phyloP scores from a whole-genome alignment of 1,140 invertebrate genomes.

The Melipona quadrifasciata region DNA sequence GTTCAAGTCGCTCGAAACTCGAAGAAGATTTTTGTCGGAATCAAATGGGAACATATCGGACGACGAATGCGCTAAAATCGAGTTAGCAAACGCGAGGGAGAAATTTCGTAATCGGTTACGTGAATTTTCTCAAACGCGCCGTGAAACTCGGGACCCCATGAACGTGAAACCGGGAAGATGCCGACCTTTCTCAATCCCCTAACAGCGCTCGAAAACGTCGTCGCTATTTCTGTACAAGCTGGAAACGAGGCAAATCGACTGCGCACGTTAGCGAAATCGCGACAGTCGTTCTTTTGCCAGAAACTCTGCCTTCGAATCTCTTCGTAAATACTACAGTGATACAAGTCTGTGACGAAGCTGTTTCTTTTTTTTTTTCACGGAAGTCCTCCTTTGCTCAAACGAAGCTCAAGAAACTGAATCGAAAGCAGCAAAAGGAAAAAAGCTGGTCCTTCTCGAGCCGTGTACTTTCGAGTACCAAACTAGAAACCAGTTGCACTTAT shows the following conservation, averaged over 20 bases:
- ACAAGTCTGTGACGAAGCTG: not conserved
- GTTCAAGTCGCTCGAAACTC: too few species aligned
- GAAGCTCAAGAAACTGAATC: not conserved
- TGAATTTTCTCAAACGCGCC: not conserved
- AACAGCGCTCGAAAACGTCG: conserved; percentile 26
- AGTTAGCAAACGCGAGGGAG: not conserved
- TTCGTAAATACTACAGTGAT: not conserved
- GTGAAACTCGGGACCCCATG: not conserved
- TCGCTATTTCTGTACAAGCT: conserved; percentile 39
- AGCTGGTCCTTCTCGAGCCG: not conserved
- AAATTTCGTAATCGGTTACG: not conserved
- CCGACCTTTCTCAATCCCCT: conserved; percentile 56
- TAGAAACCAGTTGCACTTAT: conserved; percentile 32
- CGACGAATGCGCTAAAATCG: too few species aligned
- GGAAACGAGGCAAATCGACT: conserved; percentile 27
- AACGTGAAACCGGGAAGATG: conserved; percentile 5
- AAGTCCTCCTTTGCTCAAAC: too few species aligned
- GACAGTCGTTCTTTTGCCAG: not conserved
- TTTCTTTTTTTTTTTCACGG: too few species aligned
- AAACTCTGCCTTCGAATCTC: not conserved
- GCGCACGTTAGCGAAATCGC: conserved; percentile 18
- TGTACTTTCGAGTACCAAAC: conserved; percentile 10
- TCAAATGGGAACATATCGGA: too few species aligned
- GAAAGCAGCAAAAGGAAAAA: not conserved
- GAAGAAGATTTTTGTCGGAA: too few species aligned